Percentiles rank a stretch among this genome's conserved stretches.
These are phyloP conservation scores for Proteles cristata DNA, from an alignment of 2,113 vertebrate genomes.

Conservation along the genomic window DNA sequence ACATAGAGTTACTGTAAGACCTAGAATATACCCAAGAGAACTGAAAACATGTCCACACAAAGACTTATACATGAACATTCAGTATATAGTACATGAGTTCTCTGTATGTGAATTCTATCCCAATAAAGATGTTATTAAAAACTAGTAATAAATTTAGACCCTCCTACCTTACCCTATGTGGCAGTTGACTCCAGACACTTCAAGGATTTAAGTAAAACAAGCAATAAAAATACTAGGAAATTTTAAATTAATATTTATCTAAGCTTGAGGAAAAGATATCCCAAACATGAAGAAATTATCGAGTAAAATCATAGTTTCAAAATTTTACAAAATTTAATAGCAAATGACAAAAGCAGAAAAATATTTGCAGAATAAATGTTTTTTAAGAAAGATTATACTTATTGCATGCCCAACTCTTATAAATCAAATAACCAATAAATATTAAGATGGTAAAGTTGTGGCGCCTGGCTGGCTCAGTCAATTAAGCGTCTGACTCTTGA, in stretches of 20 bases:
- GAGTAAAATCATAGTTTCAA: neutral
- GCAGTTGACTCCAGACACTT: neutral
- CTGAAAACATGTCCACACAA: neutral
- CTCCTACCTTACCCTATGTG: neutral
- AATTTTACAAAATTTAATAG: neutral
- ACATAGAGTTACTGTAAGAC: neutral
- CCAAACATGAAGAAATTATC: neutral
- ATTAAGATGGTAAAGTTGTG: neutral
- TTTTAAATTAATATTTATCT: conserved; percentile 15
- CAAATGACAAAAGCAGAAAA: conserved; percentile 29
- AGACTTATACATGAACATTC: neutral
- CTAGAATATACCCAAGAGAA: neutral
- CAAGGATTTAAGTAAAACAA: conserved; percentile 4
- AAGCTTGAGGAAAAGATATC: conserved; percentile 14
- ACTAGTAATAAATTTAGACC: neutral
- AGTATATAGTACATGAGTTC: neutral
- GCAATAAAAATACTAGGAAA: neutral
- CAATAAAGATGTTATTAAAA: neutral
- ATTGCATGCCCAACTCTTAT: neutral
- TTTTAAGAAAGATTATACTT: neutral
- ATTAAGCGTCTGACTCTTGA: too few relatives aligned
- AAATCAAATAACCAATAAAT: neutral
- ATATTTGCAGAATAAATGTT: neutral
- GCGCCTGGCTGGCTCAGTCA: too few relatives aligned
- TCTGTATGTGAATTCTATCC: neutral